phyloP scores from a whole-genome alignment of 2,888 invertebrate species.

The Tenthredo notha region DNA sequence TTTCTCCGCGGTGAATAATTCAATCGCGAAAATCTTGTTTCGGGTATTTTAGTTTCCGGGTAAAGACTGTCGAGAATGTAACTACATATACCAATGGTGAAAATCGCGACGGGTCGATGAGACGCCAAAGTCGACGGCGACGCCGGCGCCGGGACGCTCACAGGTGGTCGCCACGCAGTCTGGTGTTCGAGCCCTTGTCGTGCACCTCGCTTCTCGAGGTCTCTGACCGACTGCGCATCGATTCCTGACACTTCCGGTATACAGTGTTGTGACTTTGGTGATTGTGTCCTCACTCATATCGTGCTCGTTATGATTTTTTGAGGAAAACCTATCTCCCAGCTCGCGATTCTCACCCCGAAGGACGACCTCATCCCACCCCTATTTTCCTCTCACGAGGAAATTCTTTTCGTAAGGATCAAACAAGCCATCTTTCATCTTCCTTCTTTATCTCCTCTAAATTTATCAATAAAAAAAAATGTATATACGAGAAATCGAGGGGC shows the following conservation, averaged over 20 bases:
- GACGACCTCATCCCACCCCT: background rate
- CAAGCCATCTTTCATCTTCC: background rate
- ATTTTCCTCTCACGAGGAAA: background rate
- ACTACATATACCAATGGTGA: slow-evolving; percentile 16
- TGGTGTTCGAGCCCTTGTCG: slow-evolving; percentile 69
- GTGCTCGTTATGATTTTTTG: background rate
- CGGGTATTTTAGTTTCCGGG: background rate
- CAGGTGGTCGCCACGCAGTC: slow-evolving; percentile 77
- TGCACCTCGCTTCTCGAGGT: slow-evolving; percentile 69
- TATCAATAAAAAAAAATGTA: background rate
- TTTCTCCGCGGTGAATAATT: background rate
- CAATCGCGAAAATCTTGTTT: background rate
- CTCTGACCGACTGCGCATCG: slow-evolving; percentile 64
- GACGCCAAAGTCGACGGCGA: slow-evolving; percentile 59
- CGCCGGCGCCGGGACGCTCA: slow-evolving; percentile 73
- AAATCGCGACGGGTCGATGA: slow-evolving; percentile 43
- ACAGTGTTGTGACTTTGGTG: slow-evolving; percentile 37
- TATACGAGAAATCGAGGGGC: background rate
- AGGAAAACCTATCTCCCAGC: background rate
- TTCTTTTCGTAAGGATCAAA: background rate
- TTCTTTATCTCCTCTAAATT: background rate
- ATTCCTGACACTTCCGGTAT: slow-evolving; percentile 45
- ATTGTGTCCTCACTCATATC: slow-evolving; percentile 6
- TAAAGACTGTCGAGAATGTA: background rate
- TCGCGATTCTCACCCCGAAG: background rate